Evolutionary conservation across 2,888 invertebrate species (phyloP).

Genomic region (Brenthis hecate): DNA sequence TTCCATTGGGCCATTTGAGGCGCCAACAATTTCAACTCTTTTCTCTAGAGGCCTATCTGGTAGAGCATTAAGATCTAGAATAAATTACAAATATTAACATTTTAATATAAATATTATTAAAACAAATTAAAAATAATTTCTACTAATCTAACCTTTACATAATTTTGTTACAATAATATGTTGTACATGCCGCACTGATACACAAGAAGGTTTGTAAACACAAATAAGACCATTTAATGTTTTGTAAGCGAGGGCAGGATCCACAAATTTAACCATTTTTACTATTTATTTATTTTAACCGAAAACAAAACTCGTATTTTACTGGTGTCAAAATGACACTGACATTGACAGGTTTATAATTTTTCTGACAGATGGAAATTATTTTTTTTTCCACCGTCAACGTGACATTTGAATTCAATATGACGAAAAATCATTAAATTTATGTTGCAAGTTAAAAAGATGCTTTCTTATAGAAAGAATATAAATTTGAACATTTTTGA

Average conservation of each 20-base stretch:
- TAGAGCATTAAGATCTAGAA: conserved; percentile 87
- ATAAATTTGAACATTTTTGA: too few relatives aligned
- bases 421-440: too few relatives aligned
- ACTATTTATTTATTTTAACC: not conserved
- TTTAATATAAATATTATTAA: not conserved
- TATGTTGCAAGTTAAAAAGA: too few relatives aligned
- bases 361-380: too few relatives aligned
- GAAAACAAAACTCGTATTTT: too few relatives aligned
- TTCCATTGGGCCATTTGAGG: conserved; percentile 81
- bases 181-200: conserved; percentile 79
- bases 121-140: conserved; percentile 4
- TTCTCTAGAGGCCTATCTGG: conserved; percentile 83
- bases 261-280: conserved; percentile 63
- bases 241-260: conserved; percentile 84
- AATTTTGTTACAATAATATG: conserved; percentile 84
- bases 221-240: conserved; percentile 88
- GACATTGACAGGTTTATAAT: not conserved
- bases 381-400: too few relatives aligned
- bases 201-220: conserved; percentile 88
- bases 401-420: too few relatives aligned
- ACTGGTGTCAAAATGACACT: not conserved
- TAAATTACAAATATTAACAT: conserved; percentile 1
- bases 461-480: too few relatives aligned
- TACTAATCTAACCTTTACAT: conserved; percentile 83
- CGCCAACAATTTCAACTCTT: conserved; percentile 84